These are phyloP conservation scores for Chaetodon auriga DNA, from an alignment of 2,113 vertebrate species.

Conservation along the genomic window DNA sequence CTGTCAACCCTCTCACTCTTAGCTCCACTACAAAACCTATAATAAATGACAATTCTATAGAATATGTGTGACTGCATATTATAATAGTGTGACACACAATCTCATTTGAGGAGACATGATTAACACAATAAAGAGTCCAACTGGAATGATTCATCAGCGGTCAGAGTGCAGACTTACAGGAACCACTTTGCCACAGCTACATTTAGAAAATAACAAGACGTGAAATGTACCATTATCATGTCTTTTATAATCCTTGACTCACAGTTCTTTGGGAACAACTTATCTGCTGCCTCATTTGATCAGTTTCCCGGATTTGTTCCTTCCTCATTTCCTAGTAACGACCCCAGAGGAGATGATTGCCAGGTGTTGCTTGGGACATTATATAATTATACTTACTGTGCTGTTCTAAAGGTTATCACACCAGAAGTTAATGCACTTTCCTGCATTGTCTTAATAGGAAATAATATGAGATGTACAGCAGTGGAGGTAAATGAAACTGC, in stretches of 20 bases:
- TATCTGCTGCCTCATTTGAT: background rate
- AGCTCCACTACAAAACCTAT: background rate
- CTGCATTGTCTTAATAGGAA: background rate
- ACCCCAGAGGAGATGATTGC: background rate
- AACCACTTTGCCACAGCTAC: background rate
- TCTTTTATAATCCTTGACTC: background rate
- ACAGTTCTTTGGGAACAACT: background rate
- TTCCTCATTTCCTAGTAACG: background rate
- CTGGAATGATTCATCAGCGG: background rate
- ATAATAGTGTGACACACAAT: background rate
- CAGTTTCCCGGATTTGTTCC: background rate
- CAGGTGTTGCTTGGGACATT: background rate
- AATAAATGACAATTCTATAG: background rate
- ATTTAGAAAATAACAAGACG: background rate
- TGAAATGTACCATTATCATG: background rate
- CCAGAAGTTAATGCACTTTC: background rate
- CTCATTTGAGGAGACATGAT: background rate
- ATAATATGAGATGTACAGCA: background rate
- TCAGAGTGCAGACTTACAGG: background rate
- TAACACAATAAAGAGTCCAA: background rate
- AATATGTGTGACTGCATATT: background rate
- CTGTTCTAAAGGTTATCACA: background rate
- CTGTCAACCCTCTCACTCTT: background rate
- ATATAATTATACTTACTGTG: background rate
- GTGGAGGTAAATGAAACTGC: too few species aligned